phyloP scores from a whole-genome alignment of 2,797 vertebrate genomes.

The Neoniphon sammara region DNA sequence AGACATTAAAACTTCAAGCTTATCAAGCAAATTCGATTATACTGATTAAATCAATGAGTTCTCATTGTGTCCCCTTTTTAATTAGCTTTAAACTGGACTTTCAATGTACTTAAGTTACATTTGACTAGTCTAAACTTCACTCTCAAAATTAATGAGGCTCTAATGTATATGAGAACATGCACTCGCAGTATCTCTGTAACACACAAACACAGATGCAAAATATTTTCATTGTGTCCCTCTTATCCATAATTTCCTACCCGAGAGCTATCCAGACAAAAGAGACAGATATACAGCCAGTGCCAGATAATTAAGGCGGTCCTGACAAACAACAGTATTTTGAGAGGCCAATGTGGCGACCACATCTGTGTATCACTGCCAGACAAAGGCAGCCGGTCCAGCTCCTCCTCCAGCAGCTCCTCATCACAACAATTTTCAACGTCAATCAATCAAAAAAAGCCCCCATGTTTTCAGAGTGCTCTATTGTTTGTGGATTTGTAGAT shows the following conservation, averaged over 20 bases:
- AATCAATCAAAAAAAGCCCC: slow-evolving; percentile 35
- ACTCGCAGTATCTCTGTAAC: slow-evolving; percentile 1
- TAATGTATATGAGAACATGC: slow-evolving; percentile 16
- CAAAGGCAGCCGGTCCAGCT: background rate
- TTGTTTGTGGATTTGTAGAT: slow-evolving; percentile 7
- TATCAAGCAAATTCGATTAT: background rate
- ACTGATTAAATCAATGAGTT: background rate
- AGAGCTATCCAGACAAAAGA: slow-evolving; percentile 27
- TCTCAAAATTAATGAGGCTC: background rate
- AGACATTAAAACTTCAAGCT: background rate
- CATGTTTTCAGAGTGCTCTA: slow-evolving; percentile 12
- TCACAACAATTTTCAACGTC: slow-evolving; percentile 20
- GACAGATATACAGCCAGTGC: slow-evolving; percentile 3
- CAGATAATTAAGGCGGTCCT: slow-evolving; percentile 21
- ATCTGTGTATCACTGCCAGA: background rate
- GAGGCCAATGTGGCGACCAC: background rate
- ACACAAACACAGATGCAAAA: slow-evolving; percentile 11
- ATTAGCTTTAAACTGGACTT: background rate
- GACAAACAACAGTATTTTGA: slow-evolving; percentile 13
- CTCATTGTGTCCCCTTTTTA: background rate
- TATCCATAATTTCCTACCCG: slow-evolving; percentile 28
- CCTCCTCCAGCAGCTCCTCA: slow-evolving; percentile 5
- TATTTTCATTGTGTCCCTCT: slow-evolving; percentile 34
- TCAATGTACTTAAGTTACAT: background rate
- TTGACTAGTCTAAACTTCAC: slow-evolving; percentile 8